Conservation (phyloP, 2,888 invertebrate species). For the Euzetes globulus region DNA sequence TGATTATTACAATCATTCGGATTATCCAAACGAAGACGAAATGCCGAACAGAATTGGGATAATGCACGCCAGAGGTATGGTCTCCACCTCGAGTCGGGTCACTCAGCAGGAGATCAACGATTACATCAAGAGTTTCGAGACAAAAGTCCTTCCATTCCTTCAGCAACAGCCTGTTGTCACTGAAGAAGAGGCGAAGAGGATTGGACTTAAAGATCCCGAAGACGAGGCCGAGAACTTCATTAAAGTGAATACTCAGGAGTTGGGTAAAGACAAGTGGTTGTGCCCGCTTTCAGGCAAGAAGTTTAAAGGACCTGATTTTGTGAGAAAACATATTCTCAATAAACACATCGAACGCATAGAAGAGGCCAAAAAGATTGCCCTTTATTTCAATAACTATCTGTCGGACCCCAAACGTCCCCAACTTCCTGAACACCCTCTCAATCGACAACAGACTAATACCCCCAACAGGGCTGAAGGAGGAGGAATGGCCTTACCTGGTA, state of each 20-base stretch:
- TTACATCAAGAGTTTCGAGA: constrained; percentile 62
- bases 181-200: constrained; percentile 67
- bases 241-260: constrained; percentile 87
- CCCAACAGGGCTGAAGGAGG: not conserved
- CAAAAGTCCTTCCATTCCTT: constrained; percentile 81
- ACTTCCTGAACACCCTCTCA: constrained; percentile 73
- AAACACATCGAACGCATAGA: constrained; percentile 95
- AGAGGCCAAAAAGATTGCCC: constrained; percentile 91
- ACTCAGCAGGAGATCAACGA: constrained; percentile 50
- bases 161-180: constrained; percentile 65
- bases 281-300: constrained; percentile 98
- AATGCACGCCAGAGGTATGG: constrained; percentile 87
- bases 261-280: constrained; percentile 96
- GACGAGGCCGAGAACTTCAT: constrained; percentile 87
- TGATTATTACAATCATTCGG: constrained; percentile 97
- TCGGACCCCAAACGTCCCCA: constrained; percentile 89
- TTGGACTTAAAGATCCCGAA: constrained; percentile 71
- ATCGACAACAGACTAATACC: constrained; percentile 46
- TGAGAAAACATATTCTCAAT: constrained; percentile 94
- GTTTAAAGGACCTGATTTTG: constrained; percentile 97
- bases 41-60: constrained; percentile 99
- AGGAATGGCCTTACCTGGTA: not conserved
- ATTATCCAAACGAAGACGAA: constrained; percentile 98
- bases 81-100: constrained; percentile 72
- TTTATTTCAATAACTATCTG: constrained; percentile 93